Percentiles rank a stretch among this genome's conserved stretches.
These are phyloP conservation scores for Lampropteryx suffumata DNA, from an alignment of 2,888 invertebrate species.

Conservation along the genomic window DNA sequence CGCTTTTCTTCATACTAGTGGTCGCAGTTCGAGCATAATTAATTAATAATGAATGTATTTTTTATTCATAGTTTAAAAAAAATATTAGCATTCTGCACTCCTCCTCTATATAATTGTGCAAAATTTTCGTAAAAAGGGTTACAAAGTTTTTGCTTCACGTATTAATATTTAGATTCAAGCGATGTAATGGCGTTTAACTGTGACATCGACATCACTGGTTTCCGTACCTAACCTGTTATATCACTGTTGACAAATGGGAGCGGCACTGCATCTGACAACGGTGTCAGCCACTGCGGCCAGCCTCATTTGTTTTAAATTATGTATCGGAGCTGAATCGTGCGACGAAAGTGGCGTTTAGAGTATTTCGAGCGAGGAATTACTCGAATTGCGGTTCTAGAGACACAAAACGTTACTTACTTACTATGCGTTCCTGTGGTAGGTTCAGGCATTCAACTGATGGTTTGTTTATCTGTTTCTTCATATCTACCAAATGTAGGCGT, in stretches of 20 bases:
- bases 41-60: too few relatives aligned
- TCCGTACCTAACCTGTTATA: slow-evolving; percentile 43
- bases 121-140: too few relatives aligned
- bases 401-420: background rate
- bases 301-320: slow-evolving; percentile 47
- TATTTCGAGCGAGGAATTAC: slow-evolving; percentile 1
- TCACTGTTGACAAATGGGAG: slow-evolving; percentile 61
- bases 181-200: background rate
- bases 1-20: too few relatives aligned
- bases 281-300: slow-evolving; percentile 30
- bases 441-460: too few relatives aligned
- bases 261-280: slow-evolving; percentile 51
- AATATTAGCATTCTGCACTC: too few relatives aligned
- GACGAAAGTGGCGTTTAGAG: slow-evolving; percentile 1
- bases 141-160: too few relatives aligned
- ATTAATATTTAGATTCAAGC: too few relatives aligned
- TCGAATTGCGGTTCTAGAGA: background rate
- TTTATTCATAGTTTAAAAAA: too few relatives aligned
- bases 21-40: too few relatives aligned
- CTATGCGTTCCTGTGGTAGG: background rate
- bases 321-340: slow-evolving; percentile 41
- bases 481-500: too few relatives aligned
- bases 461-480: too few relatives aligned
- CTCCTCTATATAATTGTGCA: too few relatives aligned
- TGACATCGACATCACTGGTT: background rate